These are phyloP conservation scores for Tetheella fluctuosa DNA, from an alignment of 2,888 invertebrate species.

Conservation along the genomic window DNA sequence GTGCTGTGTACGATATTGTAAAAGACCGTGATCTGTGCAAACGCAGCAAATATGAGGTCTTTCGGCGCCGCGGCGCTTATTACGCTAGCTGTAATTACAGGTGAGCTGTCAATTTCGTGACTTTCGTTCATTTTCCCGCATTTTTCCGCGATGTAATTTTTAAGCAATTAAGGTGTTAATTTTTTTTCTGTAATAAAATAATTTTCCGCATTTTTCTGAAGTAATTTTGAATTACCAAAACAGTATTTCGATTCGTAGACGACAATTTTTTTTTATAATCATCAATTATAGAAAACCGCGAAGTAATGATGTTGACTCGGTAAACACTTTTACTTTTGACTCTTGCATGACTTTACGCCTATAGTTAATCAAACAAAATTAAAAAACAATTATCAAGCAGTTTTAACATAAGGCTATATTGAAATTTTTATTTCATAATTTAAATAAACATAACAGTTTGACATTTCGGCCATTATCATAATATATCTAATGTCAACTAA, in stretches of 20 bases:
- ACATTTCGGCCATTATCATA: conserved; percentile 37
- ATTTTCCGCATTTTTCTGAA: too few relatives aligned
- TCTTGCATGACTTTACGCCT: not conserved
- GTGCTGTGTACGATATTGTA: conserved; percentile 70
- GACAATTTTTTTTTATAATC: not conserved
- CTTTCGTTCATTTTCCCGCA: not conserved
- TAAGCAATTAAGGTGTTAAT: not conserved
- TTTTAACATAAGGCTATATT: not conserved
- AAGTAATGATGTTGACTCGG: not conserved
- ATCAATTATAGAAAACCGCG: not conserved
- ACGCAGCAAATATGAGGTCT: conserved; percentile 65
- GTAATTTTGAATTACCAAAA: too few relatives aligned
- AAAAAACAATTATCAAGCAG: not conserved
- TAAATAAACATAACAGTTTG: conserved; percentile 21
- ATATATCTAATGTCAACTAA: conserved; percentile 35
- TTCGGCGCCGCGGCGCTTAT: conserved; percentile 66
- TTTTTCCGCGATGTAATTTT: not conserved
- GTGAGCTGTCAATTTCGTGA: conserved; percentile 37
- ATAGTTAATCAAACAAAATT: not conserved
- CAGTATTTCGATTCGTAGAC: too few relatives aligned
- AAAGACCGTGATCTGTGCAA: conserved; percentile 58
- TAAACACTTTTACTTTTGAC: conserved; percentile 4
- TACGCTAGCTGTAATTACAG: conserved; percentile 69
- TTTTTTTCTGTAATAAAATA: not conserved
- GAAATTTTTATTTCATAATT: conserved; percentile 23